Base-by-base conservation (phyloP, 2,888 invertebrate genomes). In the Lasioglossum zephyrum region DNA sequence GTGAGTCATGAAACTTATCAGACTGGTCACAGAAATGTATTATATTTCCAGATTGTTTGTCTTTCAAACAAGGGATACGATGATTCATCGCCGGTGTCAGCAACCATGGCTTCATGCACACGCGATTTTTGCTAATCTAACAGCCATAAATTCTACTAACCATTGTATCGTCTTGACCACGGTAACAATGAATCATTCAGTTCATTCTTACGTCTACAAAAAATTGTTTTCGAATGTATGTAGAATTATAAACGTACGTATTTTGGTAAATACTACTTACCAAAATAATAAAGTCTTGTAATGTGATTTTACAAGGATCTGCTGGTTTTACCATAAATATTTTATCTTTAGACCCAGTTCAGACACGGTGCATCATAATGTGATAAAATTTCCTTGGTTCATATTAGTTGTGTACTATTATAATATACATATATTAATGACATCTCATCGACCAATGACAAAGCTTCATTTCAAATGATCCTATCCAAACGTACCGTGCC, bases 291-390 rank as follows among this genome's bases (percentile, higher is more conserved):
- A 99, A 96, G 96, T 99, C 99, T 91, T 97, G 97, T 4, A 99
- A 95, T 0, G 98, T 99, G 89, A 99, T 99, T 94, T 97, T 97
- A 13, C 97, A 96, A 0, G 98, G 97, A 95, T 99, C 97, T 83
- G 96, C 96, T 0, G 99, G 99, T 87, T 98, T 97, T 1, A 99
- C 98, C 99, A 99, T 99, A 96, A 99, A 99, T 90, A 99, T 98
- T 96, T 99, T 99, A 96, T 99, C 99, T 95, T 99, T 99, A 0
- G 1, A 41, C 41, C 41, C 41, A 8, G 9, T 41, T 41, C 39
- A 8, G 8, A 41, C 39, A 41, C 41, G 41, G 41, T 9, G 9
- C 1, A 41, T 39, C 4, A 5, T 5, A 39, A 39, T 39, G 2
- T 5, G 39, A 39, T 39, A 36, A 36, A 31, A 31, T 31, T 31